These are phyloP conservation scores for Oxytorus armatus DNA, from an alignment of 2,888 invertebrate species.

Conservation along the genomic window DNA sequence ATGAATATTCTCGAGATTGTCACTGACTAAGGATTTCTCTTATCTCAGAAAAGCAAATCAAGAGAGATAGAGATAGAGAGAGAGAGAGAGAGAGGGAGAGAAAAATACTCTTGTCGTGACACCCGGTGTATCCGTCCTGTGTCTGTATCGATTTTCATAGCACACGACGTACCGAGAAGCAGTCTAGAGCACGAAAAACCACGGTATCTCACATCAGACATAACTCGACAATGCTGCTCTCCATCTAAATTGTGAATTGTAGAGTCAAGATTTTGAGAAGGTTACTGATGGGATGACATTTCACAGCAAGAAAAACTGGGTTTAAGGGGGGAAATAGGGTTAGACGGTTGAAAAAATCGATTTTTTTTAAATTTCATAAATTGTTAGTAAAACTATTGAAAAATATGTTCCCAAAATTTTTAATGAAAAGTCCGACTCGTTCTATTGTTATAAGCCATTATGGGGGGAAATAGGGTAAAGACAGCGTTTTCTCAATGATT, in stretches of 20 bases:
- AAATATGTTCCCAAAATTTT: too few species aligned
- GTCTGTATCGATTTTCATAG: constrained; percentile 62
- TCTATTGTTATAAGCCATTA: too few species aligned
- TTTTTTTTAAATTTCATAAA: too few species aligned
- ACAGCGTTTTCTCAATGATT: too few species aligned
- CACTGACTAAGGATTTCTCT: neutral
- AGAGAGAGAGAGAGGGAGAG: neutral
- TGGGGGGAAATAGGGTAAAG: too few species aligned
- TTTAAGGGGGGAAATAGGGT: too few species aligned
- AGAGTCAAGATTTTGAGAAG: neutral
- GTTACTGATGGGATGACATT: too few species aligned
- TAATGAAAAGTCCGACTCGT: too few species aligned
- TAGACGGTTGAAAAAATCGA: too few species aligned
- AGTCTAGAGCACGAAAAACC: constrained; percentile 55
- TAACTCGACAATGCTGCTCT: constrained; percentile 42
- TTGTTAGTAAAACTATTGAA: too few species aligned
- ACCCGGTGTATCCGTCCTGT: constrained; percentile 50
- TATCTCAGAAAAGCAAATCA: constrained; percentile 31
- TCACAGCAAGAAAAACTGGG: too few species aligned
- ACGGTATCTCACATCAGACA: constrained; percentile 56
- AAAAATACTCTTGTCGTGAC: constrained; percentile 23
- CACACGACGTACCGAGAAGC: constrained; percentile 26
- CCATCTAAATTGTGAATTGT: constrained; percentile 2
- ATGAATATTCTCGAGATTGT: constrained; percentile 36
- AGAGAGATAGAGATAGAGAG: neutral